These are phyloP conservation scores for Adelges cooleyi DNA, from an alignment of 1,140 invertebrate genomes.

Conservation along the genomic window DNA sequence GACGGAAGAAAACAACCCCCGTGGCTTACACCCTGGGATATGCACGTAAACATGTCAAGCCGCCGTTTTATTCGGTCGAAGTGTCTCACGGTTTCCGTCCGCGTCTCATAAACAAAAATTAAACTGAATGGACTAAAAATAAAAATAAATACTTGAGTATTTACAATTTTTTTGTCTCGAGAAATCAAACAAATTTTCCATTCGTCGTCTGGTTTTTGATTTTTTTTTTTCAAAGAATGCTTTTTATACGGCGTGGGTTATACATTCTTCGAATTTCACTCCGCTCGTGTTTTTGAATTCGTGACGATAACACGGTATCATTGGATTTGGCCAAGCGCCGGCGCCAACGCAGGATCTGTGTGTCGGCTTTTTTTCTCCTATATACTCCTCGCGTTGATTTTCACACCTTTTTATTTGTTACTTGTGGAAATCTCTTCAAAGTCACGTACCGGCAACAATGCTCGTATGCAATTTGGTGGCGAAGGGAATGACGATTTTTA, in stretches of 20 bases:
- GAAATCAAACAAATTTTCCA: background rate
- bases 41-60: background rate
- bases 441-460: constrained; percentile 24
- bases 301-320: constrained; percentile 15
- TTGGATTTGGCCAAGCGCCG: constrained; percentile 16
- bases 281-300: background rate
- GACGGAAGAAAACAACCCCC: background rate
- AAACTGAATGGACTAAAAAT: background rate
- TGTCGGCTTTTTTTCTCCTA: constrained; percentile 14
- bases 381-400: constrained; percentile 11
- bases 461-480: background rate
- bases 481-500: constrained; percentile 12
- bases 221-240: background rate
- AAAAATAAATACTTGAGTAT: background rate
- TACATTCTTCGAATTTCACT: background rate
- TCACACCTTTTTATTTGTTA: constrained; percentile 21
- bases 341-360: constrained; percentile 2
- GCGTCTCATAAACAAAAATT: background rate
- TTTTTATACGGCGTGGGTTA: background rate
- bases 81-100: background rate
- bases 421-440: constrained; percentile 12
- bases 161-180: background rate
- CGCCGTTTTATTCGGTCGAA: background rate
- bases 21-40: background rate
- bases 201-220: background rate